Evolutionary conservation across 2,113 vertebrate genomes (phyloP), one percentile per base, ranked within the genome.

Genomic region (Monopterus albus): DNA sequence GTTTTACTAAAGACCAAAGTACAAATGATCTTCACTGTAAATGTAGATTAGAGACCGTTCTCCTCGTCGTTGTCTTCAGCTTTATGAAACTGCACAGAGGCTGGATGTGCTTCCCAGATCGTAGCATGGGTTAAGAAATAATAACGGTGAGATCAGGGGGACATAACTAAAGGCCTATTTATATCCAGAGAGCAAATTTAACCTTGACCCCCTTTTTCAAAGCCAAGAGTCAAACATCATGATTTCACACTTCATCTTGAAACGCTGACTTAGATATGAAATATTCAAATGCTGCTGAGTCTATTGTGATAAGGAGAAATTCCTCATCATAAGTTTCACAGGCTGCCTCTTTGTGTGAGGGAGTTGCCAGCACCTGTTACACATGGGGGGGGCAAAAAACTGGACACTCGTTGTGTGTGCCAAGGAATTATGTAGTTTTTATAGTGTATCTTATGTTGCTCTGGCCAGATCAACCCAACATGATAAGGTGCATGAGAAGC

Each of bases 201-300:
- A 89, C 88, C 87, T 87, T 90, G 85, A 86, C 87, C 82, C 87
- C 62, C 68, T 81, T 79, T 70, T 51, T 67, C 62, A 69, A 10
- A 72, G 82, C 68, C 76, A 72, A 69, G 59, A 81, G 73, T 85
- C 78, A 84, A 69, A 83, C 75, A 63, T 84, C 72, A 49, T 43
- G 64, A 65, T 83, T 81, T 87, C 75, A 82, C 78, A 79, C 72
- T 31, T 85, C 72, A 72, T 66, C 72, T 78, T 76, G 78, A 73
- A 75, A 84, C 61, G 73, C 80, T 72, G 69, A 74, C 68, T 59
- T 36, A 0, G 58, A 77, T 60, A 85, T 89, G 74, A 89, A 90
- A 83, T 82, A 81, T 87, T 88, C 65, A 87, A 81, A 81, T 62
- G 45, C 70, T 67, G 47, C 72, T 36, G 36, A 9, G 68, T 17